Evolutionary conservation across 1,140 invertebrate species (phyloP).

Genomic region (Drosophila pachea): DNA sequence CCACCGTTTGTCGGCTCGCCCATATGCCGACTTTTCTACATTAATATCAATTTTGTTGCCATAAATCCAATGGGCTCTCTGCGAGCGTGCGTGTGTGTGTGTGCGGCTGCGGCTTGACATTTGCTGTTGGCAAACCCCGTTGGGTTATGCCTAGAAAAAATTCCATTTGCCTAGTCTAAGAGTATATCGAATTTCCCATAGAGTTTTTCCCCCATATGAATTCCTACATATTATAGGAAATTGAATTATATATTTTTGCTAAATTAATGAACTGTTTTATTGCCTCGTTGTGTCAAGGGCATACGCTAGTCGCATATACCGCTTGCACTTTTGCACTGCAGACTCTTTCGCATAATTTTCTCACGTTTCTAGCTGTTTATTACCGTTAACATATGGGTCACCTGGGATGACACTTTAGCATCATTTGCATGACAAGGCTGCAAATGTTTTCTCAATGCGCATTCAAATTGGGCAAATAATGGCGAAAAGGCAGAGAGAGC

Average conservation of each 20-base stretch:
- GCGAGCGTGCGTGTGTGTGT: conserved; percentile 15
- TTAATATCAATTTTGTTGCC: conserved; percentile 76
- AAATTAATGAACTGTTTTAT: not conserved
- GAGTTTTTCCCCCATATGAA: too few species aligned
- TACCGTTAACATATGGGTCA: conserved; percentile 67
- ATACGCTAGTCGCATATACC: not conserved
- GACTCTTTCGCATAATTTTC: not conserved
- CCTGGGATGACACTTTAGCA: conserved; percentile 59
- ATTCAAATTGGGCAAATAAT: conserved; percentile 61
- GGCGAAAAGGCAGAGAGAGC: conserved; percentile 4
- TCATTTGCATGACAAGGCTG: conserved; percentile 55
- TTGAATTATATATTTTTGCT: too few species aligned
- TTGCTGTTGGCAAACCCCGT: conserved; percentile 38
- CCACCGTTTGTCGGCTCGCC: conserved; percentile 10
- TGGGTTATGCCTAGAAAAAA: conserved; percentile 2
- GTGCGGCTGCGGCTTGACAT: conserved; percentile 19
- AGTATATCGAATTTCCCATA: not conserved
- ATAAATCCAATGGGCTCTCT: conserved; percentile 69
- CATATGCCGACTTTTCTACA: conserved; percentile 59
- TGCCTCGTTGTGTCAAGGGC: not conserved
- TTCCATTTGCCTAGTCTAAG: not conserved
- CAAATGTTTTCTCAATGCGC: conserved; percentile 57
- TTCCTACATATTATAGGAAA: too few species aligned
- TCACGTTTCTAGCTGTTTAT: conserved; percentile 49
- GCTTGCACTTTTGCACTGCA: not conserved